A percentile compares a stretch with the other conserved stretches of the same genome.
Conservation (phyloP, 2,888 invertebrate species). For the Diabrotica balteata region DNA sequence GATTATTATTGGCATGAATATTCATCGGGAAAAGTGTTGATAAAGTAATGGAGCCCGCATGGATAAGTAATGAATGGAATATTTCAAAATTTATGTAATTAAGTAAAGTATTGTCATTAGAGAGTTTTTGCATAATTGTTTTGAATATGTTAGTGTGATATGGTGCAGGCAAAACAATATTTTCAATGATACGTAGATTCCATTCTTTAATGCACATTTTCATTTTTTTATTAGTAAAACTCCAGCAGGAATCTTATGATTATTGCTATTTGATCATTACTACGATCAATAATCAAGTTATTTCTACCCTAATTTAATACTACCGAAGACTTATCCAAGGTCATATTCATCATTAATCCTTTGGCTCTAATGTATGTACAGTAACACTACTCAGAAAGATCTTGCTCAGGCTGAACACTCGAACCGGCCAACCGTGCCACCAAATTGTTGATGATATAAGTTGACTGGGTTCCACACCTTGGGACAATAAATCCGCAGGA, state of each 20-base stretch:
- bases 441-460: too few species aligned
- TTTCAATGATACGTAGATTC: too few species aligned
- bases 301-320: conserved; percentile 1
- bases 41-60: conserved; percentile 33
- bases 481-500: too few species aligned
- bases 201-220: too few species aligned
- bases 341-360: background rate
- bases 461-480: too few species aligned
- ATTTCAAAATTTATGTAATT: conserved; percentile 21
- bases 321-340: background rate
- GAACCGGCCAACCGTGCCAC: too few species aligned
- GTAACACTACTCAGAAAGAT: too few species aligned
- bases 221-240: background rate
- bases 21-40: conserved; percentile 33
- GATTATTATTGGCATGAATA: conserved; percentile 34
- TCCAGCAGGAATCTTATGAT: background rate
- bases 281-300: background rate
- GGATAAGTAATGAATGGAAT: conserved; percentile 10
- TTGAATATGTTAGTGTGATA: background rate
- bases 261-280: background rate
- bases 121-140: conserved; percentile 8
- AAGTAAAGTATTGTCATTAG: conserved; percentile 4
- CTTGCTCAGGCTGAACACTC: too few species aligned
- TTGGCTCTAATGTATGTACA: background rate
- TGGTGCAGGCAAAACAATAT: too few species aligned